phyloP scores from a whole-genome alignment of 2,113 vertebrate species.

The Corythornis vintsioides region DNA sequence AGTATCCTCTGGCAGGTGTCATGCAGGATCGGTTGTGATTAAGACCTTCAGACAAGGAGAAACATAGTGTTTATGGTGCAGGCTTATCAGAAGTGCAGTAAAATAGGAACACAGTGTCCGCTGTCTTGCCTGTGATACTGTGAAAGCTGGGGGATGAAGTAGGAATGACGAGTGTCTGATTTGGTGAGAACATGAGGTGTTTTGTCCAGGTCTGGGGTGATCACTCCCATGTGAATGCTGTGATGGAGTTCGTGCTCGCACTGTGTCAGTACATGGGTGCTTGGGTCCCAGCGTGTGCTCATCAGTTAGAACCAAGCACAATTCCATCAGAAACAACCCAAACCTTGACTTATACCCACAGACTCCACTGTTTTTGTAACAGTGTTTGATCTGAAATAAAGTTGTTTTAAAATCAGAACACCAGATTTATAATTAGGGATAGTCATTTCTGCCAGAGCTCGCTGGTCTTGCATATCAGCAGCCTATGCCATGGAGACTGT shows the following conservation, averaged over 20 bases:
- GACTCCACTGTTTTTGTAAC: background rate
- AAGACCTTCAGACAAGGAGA: background rate
- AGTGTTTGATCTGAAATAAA: background rate
- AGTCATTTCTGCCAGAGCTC: background rate
- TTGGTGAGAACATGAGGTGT: background rate
- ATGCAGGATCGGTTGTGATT: background rate
- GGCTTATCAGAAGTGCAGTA: background rate
- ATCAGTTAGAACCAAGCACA: rapidly evolving
- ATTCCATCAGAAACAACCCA: background rate
- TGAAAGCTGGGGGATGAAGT: background rate
- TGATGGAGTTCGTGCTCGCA: background rate
- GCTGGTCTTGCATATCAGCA: conserved; percentile 14
- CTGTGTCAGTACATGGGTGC: background rate
- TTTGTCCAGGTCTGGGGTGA: background rate
- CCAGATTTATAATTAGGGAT: background rate
- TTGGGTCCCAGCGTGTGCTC: background rate
- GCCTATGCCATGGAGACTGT: background rate
- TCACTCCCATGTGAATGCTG: background rate
- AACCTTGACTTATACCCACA: background rate
- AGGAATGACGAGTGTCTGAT: background rate
- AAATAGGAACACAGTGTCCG: background rate
- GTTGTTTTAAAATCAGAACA: background rate
- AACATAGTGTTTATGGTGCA: background rate
- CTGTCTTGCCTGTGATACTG: background rate
- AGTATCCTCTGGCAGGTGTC: background rate